Evolutionary conservation across 2,113 vertebrate genomes (phyloP).

Genomic region (Lycaon pictus): DNA sequence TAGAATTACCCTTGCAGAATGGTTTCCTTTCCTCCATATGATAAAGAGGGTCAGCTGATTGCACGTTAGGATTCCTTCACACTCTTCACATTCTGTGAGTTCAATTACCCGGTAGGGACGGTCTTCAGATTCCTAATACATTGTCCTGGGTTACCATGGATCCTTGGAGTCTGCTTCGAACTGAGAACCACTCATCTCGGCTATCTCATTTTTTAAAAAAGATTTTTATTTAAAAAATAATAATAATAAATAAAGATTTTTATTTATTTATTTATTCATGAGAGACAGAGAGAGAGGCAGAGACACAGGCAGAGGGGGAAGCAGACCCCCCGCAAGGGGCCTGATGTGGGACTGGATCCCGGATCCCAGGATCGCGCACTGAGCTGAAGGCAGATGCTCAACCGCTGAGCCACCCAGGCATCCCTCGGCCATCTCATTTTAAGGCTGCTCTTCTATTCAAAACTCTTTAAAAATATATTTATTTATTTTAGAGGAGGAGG

Average conservation of each 20-base stretch:
- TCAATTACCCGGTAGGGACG: not conserved
- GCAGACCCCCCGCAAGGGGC: not conserved
- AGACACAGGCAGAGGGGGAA: too few species aligned
- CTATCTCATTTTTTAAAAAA: not conserved
- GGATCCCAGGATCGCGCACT: not conserved
- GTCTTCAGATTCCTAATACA: not conserved
- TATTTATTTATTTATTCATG: too few species aligned
- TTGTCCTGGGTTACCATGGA: not conserved
- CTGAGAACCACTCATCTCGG: not conserved
- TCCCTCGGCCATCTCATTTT: not conserved
- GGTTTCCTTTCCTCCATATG: not conserved
- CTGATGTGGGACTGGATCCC: not conserved
- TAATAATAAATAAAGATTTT: too few species aligned
- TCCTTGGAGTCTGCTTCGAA: not conserved
- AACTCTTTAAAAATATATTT: not conserved
- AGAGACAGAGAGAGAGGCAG: too few species aligned
- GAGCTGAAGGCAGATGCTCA: not conserved
- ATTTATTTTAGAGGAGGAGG: too few species aligned
- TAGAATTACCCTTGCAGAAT: slow-evolving; percentile 10
- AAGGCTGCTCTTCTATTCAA: not conserved
- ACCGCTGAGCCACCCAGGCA: not conserved
- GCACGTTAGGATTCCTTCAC: not conserved
- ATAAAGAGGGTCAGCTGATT: not conserved
- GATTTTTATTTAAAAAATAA: not conserved
- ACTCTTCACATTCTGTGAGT: slow-evolving; percentile 14